Conservation (phyloP, 2,797 vertebrate genomes). For the Arnoldichthys spilopterus region DNA sequence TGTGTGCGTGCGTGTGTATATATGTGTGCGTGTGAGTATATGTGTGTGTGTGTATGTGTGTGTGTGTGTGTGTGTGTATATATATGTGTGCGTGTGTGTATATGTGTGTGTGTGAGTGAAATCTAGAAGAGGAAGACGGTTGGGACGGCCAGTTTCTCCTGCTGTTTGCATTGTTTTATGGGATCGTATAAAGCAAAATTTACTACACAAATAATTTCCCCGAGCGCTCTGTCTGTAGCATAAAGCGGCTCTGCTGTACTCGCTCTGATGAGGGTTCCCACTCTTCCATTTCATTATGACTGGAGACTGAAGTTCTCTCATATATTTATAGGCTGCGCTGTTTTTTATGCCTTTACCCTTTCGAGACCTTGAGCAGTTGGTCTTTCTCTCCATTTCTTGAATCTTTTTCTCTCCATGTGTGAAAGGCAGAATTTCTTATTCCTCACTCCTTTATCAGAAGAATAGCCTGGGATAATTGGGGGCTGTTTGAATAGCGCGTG, state of each 20-base stretch:
- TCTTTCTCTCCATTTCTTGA: not conserved
- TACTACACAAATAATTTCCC: constrained; percentile 75
- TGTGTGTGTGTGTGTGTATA: not conserved
- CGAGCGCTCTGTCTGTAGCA: constrained; percentile 64
- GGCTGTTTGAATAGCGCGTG: not conserved
- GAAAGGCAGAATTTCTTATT: not conserved
- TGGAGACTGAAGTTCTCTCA: constrained; percentile 50
- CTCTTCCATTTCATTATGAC: constrained; percentile 79
- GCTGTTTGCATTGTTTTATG: constrained; percentile 70
- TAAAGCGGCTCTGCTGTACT: constrained; percentile 55
- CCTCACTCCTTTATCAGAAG: not conserved
- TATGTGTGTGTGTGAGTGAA: not conserved
- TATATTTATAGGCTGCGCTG: constrained; percentile 5
- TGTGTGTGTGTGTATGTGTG: too few relatives aligned
- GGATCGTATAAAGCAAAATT: constrained; percentile 73
- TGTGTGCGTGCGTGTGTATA: constrained; percentile 5
- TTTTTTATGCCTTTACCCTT: constrained; percentile 14
- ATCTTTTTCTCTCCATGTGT: not conserved
- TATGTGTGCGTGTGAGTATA: too few relatives aligned
- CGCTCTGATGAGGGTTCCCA: constrained; percentile 58
- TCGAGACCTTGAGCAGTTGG: constrained; percentile 25
- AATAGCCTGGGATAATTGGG: not conserved
- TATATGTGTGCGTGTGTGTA: not conserved
- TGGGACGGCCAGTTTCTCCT: not conserved
- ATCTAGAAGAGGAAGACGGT: constrained; percentile 4